phyloP scores from a whole-genome alignment of 2,113 vertebrate species.

The Toxotes jaculatrix region DNA sequence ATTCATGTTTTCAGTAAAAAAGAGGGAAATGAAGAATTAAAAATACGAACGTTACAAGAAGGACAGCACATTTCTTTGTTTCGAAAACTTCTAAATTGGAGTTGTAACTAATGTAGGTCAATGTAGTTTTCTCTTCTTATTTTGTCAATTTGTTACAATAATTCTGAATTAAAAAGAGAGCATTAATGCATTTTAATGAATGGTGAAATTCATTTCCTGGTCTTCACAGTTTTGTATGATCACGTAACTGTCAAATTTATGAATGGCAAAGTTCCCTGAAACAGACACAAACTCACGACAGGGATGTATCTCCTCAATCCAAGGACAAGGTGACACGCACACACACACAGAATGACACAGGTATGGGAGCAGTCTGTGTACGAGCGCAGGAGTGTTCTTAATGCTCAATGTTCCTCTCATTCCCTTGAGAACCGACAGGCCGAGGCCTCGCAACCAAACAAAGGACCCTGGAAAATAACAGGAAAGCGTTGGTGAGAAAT shows the following conservation, averaged over 20 bases:
- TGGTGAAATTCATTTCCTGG: not conserved
- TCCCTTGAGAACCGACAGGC: constrained; percentile 93
- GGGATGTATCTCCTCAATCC: constrained; percentile 20
- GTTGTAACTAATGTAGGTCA: not conserved
- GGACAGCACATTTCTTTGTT: not conserved
- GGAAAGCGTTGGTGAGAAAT: constrained; percentile 99
- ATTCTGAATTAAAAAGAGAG: not conserved
- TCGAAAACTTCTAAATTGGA: not conserved
- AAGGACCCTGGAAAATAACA: constrained; percentile 97
- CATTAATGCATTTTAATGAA: not conserved
- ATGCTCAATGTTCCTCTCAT: constrained; percentile 82
- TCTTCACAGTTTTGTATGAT: not conserved
- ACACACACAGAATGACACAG: constrained; percentile 36
- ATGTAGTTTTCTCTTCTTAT: not conserved
- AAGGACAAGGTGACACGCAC: constrained; percentile 52
- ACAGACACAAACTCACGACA: not conserved
- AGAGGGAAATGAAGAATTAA: not conserved
- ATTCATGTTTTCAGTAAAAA: not conserved
- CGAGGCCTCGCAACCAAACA: constrained; percentile 93
- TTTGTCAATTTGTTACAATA: not conserved
- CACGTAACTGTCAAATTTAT: not conserved
- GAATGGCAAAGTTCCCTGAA: not conserved
- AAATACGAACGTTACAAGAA: not conserved
- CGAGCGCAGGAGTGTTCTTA: constrained; percentile 45
- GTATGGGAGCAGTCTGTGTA: constrained; percentile 54